These are phyloP conservation scores for Pluvianellus socialis DNA, from an alignment of 2,113 vertebrate species.

Conservation along the genomic window DNA sequence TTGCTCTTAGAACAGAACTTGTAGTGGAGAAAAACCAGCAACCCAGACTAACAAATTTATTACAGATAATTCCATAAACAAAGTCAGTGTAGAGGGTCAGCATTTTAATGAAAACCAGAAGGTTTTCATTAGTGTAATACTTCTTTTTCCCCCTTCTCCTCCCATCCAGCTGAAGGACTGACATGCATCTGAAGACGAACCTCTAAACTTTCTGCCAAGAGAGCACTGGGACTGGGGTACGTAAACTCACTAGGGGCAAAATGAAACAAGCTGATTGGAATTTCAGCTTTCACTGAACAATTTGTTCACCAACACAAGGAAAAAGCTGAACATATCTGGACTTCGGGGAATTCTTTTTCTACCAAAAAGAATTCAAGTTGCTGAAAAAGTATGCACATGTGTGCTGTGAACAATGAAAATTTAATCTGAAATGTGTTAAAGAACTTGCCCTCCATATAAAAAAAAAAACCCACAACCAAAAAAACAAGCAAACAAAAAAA, in stretches of 20 bases:
- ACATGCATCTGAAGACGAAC: slow-evolving; percentile 9
- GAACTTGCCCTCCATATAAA: neutral
- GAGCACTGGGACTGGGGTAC: neutral
- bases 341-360: slow-evolving; percentile 1
- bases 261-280: slow-evolving; percentile 45
- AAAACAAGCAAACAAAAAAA: neutral
- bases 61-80: slow-evolving; percentile 41
- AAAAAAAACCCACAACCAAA: neutral
- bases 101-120: slow-evolving; percentile 46
- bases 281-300: slow-evolving; percentile 40
- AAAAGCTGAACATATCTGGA: slow-evolving; percentile 29
- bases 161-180: slow-evolving; percentile 42
- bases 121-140: slow-evolving; percentile 19
- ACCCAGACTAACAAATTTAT: neutral
- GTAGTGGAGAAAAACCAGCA: neutral
- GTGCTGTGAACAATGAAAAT: neutral
- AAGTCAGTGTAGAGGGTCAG: slow-evolving; percentile 5
- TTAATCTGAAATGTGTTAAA: neutral
- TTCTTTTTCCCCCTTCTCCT: neutral
- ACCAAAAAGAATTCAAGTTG: slow-evolving; percentile 10
- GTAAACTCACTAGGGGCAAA: slow-evolving; percentile 42
- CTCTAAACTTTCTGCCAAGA: slow-evolving; percentile 42
- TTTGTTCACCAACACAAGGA: slow-evolving; percentile 40
- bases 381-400: neutral
- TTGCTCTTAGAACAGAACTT: neutral